phyloP scores from a whole-genome alignment of 2,888 invertebrate genomes.

The Aethes cnicana region DNA sequence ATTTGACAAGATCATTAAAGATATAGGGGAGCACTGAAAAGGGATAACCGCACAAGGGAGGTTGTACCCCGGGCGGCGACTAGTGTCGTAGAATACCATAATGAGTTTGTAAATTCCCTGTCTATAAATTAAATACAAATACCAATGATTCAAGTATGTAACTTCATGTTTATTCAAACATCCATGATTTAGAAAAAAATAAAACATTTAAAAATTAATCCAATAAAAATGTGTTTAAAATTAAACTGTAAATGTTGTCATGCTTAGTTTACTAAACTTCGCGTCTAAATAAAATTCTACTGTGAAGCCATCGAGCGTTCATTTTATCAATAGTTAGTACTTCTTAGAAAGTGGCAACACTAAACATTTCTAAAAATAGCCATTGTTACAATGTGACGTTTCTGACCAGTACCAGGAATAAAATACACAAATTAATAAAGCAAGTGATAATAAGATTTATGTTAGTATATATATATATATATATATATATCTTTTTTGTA shows the following conservation, averaged over 20 bases:
- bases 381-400: slow-evolving; percentile 19
- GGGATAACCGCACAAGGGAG: no score
- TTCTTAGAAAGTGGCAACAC: slow-evolving; percentile 12
- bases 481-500: slow-evolving; percentile 25
- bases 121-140: slow-evolving; percentile 36
- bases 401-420: slow-evolving; percentile 14
- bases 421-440: slow-evolving; percentile 7
- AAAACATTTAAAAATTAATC: slow-evolving; percentile 74
- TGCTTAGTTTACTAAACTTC: slow-evolving; percentile 21
- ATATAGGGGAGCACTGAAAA: no score
- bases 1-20: no score
- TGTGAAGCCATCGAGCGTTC: slow-evolving; percentile 5
- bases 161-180: slow-evolving; percentile 78
- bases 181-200: slow-evolving; percentile 74
- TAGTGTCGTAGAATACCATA: no score
- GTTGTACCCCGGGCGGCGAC: no score
- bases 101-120: no score
- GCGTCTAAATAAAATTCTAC: slow-evolving; percentile 10
- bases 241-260: slow-evolving; percentile 40
- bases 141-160: slow-evolving; percentile 49
- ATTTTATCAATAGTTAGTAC: slow-evolving; percentile 1
- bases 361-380: slow-evolving; percentile 14
- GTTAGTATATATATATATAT: slow-evolving; percentile 20
- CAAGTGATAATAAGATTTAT: slow-evolving; percentile 15
- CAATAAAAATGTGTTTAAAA: slow-evolving; percentile 63